Conservation (phyloP, 2,888 invertebrate species). For the Zootermopsis nevadensis region DNA sequence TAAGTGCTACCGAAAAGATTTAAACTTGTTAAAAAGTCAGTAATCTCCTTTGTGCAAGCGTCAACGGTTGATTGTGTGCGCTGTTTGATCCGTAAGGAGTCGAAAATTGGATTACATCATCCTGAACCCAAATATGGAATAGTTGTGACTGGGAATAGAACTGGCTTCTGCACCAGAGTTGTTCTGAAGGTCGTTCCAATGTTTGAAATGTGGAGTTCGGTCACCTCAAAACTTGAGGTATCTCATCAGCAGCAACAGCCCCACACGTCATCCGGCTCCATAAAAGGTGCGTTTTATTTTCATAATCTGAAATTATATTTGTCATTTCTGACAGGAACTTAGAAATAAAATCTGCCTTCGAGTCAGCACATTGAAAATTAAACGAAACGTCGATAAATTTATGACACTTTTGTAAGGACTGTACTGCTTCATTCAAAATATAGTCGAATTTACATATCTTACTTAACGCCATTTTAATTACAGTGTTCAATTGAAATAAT, state of each 20-base stretch:
- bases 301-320: background rate
- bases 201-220: conserved; percentile 87
- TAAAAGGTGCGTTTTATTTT: conserved; percentile 73
- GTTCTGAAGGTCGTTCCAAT: conserved; percentile 61
- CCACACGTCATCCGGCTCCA: conserved; percentile 83
- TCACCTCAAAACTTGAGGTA: conserved; percentile 78
- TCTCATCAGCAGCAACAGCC: conserved; percentile 73
- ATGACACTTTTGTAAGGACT: no score
- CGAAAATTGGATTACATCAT: background rate
- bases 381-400: no score
- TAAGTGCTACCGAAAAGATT: no score
- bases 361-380: no score
- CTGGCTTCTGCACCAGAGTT: background rate
- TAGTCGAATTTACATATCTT: no score
- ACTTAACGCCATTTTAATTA: no score
- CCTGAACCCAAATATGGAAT: background rate
- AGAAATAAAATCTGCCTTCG: no score
- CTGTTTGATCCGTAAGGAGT: background rate
- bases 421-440: no score
- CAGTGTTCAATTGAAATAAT: no score
- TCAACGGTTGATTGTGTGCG: background rate
- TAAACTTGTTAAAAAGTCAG: no score
- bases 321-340: background rate
- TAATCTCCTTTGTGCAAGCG: no score
- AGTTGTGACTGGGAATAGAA: background rate